Evolutionary conservation across 1,140 invertebrate genomes (phyloP), one percentile per base, ranked within the genome.

Genomic region (Drosophila teissieri): DNA sequence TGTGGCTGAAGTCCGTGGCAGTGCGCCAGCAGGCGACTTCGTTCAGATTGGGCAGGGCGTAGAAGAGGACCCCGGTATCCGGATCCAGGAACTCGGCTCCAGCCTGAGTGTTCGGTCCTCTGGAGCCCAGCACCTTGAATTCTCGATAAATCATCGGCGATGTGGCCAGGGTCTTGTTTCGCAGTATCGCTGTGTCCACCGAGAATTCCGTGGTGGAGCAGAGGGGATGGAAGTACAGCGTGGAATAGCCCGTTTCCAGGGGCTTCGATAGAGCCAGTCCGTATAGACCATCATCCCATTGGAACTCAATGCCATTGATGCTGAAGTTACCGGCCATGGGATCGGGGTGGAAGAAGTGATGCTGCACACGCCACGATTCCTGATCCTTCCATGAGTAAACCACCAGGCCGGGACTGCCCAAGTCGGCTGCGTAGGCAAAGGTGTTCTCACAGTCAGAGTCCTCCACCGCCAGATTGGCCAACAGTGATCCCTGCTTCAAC

Each of bases 11-110:
- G 1, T 93, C 93, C 5, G 94, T 94, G 57, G 94, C 94, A 0
- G 95, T 96, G 57, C 94, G 95, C 96, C 96, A 97, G 75, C 96
- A 97, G 2, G 95, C 96, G 0, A 97, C 94, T 2, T 95, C 95
- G 78, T 97, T 96, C 15, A 96, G 90, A 90, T 96, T 96, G 0
- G 96, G 94, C 45, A 96, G 92, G 2, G 95, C 94, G 88, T 96
- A 97, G 86, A 97, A 96, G 0, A 97, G 91, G 10, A 96, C 95
- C 1, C 95, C 95, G 0, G 95, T 95, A 51, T 94, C 94, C 14
- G 94, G 94, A 76, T 96, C 95, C 10, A 96, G 83, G 70, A 96
- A 96, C 15, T 95, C 95, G 0, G 95, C 95, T 57, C 95, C 95
- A 14, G 96, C 95, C 83, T 97, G 96, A 0, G 94, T 94, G 73